Evolutionary conservation across 2,888 invertebrate species (phyloP).

Genomic region (Antheraea yamamai): DNA sequence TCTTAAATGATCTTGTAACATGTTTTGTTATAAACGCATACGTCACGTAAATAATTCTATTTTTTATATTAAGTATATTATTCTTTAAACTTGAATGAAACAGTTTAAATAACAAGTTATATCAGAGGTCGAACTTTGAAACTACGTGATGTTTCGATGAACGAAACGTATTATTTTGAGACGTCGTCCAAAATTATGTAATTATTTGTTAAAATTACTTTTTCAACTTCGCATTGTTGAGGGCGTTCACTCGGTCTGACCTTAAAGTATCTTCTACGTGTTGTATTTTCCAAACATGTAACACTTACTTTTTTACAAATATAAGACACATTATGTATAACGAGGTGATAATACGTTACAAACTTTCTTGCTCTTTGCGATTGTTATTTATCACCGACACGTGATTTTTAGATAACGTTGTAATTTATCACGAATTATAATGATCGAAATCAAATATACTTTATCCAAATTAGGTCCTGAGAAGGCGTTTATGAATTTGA

Average conservation of each 20-base stretch:
- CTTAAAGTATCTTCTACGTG: slow-evolving; percentile 2
- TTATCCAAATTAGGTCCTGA: too few species aligned
- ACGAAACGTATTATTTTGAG: slow-evolving; percentile 7
- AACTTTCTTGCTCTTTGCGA: too few species aligned
- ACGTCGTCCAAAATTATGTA: slow-evolving; percentile 13
- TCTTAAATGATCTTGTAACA: too few species aligned
- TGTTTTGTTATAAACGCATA: neutral
- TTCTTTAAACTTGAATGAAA: neutral
- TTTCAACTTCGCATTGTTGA: slow-evolving; percentile 10
- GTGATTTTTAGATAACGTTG: too few species aligned
- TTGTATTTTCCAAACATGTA: neutral
- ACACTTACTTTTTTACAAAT: neutral
- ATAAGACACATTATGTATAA: too few species aligned
- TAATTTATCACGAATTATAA: too few species aligned
- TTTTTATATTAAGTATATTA: neutral
- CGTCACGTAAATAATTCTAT: neutral
- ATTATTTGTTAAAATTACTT: slow-evolving; percentile 22
- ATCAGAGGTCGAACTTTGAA: neutral
- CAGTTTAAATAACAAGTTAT: neutral
- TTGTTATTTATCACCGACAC: too few species aligned
- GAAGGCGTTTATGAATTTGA: too few species aligned
- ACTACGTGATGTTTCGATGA: slow-evolving; percentile 6
- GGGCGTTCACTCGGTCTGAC: slow-evolving; percentile 6
- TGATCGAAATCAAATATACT: too few species aligned
- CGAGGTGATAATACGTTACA: too few species aligned